A percentile compares a stretch with the other conserved stretches of the same genome.
Conservation (phyloP, 1,140 invertebrate species). For the Probaryconus sp. region DNA sequence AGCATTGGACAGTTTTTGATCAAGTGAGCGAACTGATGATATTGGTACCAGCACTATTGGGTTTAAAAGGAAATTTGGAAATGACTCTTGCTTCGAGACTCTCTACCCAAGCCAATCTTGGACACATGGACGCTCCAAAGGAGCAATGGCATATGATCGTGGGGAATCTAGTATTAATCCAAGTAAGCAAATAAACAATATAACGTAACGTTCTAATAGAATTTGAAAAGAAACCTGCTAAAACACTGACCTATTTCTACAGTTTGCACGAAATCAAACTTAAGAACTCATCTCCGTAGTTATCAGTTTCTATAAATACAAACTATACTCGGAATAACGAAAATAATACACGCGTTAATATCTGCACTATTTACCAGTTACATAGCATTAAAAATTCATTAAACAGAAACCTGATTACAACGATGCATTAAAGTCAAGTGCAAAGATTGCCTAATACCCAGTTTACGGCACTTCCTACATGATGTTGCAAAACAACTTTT, state of each 20-base stretch:
- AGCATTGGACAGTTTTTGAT: constrained; percentile 93
- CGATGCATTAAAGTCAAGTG: constrained; percentile 31
- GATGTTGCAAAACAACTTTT: constrained; percentile 17
- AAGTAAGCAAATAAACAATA: constrained; percentile 73
- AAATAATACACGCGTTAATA: constrained; percentile 22
- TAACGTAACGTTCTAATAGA: neutral
- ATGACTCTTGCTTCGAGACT: constrained; percentile 97
- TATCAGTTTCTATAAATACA: constrained; percentile 14
- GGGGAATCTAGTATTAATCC: constrained; percentile 93
- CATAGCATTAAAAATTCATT: constrained; percentile 36
- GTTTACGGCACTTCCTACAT: constrained; percentile 34
- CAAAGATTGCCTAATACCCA: constrained; percentile 41
- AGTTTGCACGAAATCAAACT: no score
- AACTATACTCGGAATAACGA: constrained; percentile 19
- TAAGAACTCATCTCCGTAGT: constrained; percentile 4
- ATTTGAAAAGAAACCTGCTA: neutral
- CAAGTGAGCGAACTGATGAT: constrained; percentile 94
- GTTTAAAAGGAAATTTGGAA: constrained; percentile 97
- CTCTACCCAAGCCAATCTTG: constrained; percentile 93
- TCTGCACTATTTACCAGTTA: constrained; percentile 20
- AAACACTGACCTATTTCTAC: neutral
- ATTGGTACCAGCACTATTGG: constrained; percentile 95
- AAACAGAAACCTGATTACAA: constrained; percentile 17
- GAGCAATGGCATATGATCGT: constrained; percentile 87
- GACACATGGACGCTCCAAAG: constrained; percentile 85